These are phyloP conservation scores for Drosophila neocordata DNA, from an alignment of 1,140 invertebrate species.

Conservation along the genomic window DNA sequence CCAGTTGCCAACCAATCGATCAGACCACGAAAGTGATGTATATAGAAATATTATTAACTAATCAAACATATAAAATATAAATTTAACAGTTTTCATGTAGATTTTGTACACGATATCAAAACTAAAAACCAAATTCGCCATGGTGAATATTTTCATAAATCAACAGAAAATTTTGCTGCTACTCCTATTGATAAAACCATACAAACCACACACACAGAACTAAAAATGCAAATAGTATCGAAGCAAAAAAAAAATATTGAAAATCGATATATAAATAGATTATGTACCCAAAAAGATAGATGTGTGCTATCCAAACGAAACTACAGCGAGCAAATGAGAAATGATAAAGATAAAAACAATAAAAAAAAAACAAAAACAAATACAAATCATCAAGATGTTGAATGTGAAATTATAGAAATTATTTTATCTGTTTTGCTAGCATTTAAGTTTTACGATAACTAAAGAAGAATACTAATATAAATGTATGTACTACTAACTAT, in stretches of 20 bases:
- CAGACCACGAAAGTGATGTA: constrained; percentile 28
- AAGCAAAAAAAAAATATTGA: constrained; percentile 24
- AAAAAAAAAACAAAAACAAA: constrained; percentile 13
- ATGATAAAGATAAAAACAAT: neutral
- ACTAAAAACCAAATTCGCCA: constrained; percentile 38
- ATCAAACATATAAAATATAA: constrained; percentile 14
- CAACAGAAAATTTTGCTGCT: constrained; percentile 41
- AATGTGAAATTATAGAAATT: constrained; percentile 74
- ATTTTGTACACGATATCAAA: constrained; percentile 17
- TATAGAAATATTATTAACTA: constrained; percentile 25
- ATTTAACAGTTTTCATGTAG: neutral
- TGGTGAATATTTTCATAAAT: constrained; percentile 64
- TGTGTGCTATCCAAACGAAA: constrained; percentile 62
- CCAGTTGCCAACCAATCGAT: constrained; percentile 20
- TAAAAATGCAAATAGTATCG: constrained; percentile 16
- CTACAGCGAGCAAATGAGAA: constrained; percentile 35
- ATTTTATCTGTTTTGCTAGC: constrained; percentile 70
- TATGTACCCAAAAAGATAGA: constrained; percentile 31
- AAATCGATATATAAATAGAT: constrained; percentile 32
- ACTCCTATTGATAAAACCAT: constrained; percentile 57
- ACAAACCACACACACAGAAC: constrained; percentile 5
- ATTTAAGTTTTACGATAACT: constrained; percentile 71
- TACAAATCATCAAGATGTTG: constrained; percentile 45
- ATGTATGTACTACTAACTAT: constrained; percentile 66
- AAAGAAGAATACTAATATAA: constrained; percentile 65